Base-by-base conservation (phyloP, 2,113 vertebrate species). In the Mystacornis crossleyi region DNA sequence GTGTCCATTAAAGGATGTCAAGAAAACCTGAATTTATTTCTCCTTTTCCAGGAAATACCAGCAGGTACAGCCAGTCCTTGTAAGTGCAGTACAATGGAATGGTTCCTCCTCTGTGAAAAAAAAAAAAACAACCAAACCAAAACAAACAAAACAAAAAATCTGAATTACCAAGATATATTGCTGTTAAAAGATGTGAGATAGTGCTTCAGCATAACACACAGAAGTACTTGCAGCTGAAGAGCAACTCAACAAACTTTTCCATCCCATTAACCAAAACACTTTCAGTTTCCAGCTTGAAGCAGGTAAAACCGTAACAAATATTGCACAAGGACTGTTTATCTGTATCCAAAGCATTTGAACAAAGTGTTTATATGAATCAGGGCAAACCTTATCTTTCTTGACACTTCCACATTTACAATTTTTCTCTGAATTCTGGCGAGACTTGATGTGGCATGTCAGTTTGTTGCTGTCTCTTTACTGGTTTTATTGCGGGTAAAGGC, bases 241-340 rank as follows among this genome's bases (percentile, higher is more conserved):
- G 48, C 33, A 51, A 7, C 38, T 89, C 69, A 45, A 42, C 33
- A 64, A 73, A 80, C 31, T 77, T 95, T 57, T 71, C 78, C 57
- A 31, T 75, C 57, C 31, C 75, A 60, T 94, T 93, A 80, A 81
- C 55, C 73, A 95, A 88, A 94, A 77, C 77, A 42, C 84, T 94
- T 88, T 55, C 67, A 36, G 21, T 87, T 89, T 90, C 94, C 91
- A 86, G 67, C 73, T 89, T 73, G 62, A 77, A 79, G 78, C 55
- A 88, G 78, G 83, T 96, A 83, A 95, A 96, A 65, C 81, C 87
- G 90, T 51, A 97, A 95, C 84, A 97, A 93, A 81, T 79, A 89
- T 90, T 97, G 94, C 96, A 89, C 90, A 96, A 96, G 90, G 47
- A 67, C 64, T 91, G 84, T 90, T 95, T 67, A 75, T 95, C 67